Conservation (phyloP, 92 coral and sea anemone species). For the Ricordea florida region DNA sequence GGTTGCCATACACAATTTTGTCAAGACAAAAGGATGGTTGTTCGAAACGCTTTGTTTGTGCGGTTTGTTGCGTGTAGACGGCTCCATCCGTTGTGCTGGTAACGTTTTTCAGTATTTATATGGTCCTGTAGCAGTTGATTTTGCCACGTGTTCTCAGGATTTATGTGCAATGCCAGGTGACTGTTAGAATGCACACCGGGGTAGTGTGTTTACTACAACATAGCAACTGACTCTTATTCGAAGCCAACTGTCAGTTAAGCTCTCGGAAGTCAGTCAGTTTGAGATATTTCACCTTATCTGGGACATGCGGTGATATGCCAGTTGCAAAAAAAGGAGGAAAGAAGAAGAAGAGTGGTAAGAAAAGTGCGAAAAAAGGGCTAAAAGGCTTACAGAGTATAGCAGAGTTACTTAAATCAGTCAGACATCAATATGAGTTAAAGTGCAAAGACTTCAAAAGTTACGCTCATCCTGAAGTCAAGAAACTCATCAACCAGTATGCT, state of each 20-base stretch:
- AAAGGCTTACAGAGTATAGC: constrained; percentile 90
- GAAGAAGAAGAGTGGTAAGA: constrained; percentile 71
- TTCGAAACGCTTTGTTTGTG: no score
- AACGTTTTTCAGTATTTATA: no score
- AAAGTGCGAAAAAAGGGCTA: constrained; percentile 83
- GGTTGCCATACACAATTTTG: neutral
- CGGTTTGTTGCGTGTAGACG: no score
- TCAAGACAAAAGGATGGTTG: neutral
- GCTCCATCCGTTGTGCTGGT: no score
- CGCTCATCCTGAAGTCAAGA: constrained; percentile 86
- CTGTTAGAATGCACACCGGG: no score
- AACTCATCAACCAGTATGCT: constrained; percentile 80
- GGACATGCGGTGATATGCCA: constrained; percentile 62
- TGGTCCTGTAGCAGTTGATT: no score
- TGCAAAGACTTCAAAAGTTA: constrained; percentile 88
- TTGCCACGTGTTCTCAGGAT: neutral
- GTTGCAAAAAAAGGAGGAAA: constrained; percentile 72
- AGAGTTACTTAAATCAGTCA: constrained; percentile 79
- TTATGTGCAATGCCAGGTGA: no score
- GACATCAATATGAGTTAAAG: constrained; percentile 83
- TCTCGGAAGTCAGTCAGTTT: no score
- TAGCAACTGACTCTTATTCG: no score
- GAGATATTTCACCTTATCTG: neutral
- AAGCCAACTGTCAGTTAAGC: no score
- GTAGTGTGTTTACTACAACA: no score